Conservation (phyloP, 2,113 vertebrate species). For the Origma solitaria region DNA sequence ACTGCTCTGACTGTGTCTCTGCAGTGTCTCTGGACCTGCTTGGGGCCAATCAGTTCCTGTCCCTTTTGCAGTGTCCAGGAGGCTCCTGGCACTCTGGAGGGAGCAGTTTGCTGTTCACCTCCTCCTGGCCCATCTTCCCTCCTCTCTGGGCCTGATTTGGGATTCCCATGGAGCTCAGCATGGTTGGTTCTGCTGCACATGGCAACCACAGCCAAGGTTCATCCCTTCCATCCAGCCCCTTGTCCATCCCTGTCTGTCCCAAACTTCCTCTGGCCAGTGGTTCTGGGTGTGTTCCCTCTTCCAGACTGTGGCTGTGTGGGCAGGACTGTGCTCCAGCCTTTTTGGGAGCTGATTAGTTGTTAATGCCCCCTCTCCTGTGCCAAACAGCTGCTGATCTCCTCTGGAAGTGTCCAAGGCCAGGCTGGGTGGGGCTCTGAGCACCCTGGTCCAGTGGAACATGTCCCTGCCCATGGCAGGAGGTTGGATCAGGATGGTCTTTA, state of each 20-base stretch:
- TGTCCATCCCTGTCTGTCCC: not conserved
- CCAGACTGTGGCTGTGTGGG: accelerated
- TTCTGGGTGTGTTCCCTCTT: not conserved
- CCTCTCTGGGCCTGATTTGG: not conserved
- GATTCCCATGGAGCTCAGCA: not conserved
- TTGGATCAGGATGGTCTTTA: not conserved
- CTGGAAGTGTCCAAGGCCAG: not conserved
- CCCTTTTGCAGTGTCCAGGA: not conserved
- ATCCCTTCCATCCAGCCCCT: not conserved
- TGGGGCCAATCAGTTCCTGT: no score
- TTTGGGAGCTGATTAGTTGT: not conserved
- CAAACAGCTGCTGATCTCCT: not conserved
- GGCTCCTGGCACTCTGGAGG: not conserved
- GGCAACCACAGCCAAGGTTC: no score
- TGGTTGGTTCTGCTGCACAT: accelerated
- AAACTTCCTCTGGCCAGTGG: not conserved
- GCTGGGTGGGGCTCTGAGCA: not conserved
- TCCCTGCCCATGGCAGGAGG: not conserved
- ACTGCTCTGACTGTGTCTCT: no score
- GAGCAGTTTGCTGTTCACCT: not conserved
- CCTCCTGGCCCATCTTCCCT: not conserved
- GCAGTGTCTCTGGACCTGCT: no score
- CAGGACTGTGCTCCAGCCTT: not conserved
- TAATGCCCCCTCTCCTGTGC: not conserved
- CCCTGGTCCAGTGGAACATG: not conserved